Evolutionary conservation across 2,888 invertebrate genomes (phyloP).

Genomic region (Drosophila seclusa): DNA sequence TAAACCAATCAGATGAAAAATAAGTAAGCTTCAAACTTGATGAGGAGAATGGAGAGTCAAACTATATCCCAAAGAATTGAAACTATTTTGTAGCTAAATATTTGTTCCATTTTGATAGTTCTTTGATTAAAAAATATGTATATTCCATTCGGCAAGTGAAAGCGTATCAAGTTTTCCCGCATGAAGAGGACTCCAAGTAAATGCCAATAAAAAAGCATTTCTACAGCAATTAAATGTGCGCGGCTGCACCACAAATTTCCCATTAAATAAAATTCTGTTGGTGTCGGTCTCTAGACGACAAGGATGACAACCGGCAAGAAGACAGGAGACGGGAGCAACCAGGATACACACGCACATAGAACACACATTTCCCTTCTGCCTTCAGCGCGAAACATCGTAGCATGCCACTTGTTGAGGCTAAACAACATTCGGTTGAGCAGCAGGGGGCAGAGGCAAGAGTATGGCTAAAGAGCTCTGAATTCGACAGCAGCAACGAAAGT

Average conservation of each 20-base stretch:
- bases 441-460: slow-evolving; percentile 1
- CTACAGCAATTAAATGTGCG: slow-evolving; percentile 70
- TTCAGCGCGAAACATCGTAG: slow-evolving; percentile 16
- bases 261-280: slow-evolving; percentile 72
- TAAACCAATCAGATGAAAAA: background rate
- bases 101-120: background rate
- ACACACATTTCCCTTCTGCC: background rate
- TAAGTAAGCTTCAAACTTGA: background rate
- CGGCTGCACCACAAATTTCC: slow-evolving; percentile 69
- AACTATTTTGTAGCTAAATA: background rate
- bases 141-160: background rate
- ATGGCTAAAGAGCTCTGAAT: slow-evolving; percentile 55
- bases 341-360: background rate
- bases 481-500: slow-evolving; percentile 76
- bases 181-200: slow-evolving; percentile 65
- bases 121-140: background rate
- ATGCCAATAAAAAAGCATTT: slow-evolving; percentile 78
- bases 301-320: slow-evolving; percentile 34
- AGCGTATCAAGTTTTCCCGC: background rate
- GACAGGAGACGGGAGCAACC: slow-evolving; percentile 26
- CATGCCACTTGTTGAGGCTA: slow-evolving; percentile 75
- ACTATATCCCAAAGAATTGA: background rate
- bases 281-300: slow-evolving; percentile 62
- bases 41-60: background rate
- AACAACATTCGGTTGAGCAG: slow-evolving; percentile 42